These are phyloP conservation scores for Sesia apiformis DNA, from an alignment of 2,888 invertebrate genomes.

Conservation along the genomic window DNA sequence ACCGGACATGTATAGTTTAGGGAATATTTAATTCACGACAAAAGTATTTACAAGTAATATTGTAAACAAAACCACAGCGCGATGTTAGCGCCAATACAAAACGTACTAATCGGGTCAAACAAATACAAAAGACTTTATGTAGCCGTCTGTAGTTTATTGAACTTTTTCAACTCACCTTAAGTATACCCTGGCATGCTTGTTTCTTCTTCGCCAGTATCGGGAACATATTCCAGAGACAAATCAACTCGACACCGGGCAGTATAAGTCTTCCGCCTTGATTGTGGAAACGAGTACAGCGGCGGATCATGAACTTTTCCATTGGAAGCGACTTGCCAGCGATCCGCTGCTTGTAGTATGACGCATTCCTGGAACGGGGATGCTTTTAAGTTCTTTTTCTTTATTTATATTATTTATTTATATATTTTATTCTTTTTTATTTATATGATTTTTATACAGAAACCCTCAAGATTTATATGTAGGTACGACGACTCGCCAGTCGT, in stretches of 20 bases:
- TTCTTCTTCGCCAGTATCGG: conserved; percentile 84
- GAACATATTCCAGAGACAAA: conserved; percentile 96
- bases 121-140: too few species aligned
- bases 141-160: background rate
- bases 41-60: too few species aligned
- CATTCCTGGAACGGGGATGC: conserved; percentile 71
- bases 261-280: conserved; percentile 82
- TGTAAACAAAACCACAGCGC: too few species aligned
- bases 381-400: too few species aligned
- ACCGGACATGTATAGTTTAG: too few species aligned
- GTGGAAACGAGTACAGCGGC: conserved; percentile 86
- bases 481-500: too few species aligned
- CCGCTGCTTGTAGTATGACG: conserved; percentile 87
- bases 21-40: too few species aligned
- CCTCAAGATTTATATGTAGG: too few species aligned
- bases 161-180: conserved; percentile 52
- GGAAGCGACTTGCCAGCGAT: conserved; percentile 98
- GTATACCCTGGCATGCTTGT: conserved; percentile 74
- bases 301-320: conserved; percentile 96
- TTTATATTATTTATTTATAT: too few species aligned
- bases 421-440: too few species aligned
- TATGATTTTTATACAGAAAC: too few species aligned
- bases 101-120: conserved; percentile 21
- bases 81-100: background rate
- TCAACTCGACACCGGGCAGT: conserved; percentile 89